Percentiles rank a stretch among this genome's conserved stretches.
Conservation (phyloP, 2,888 invertebrate genomes). For the Dolichopus griseipennis region DNA sequence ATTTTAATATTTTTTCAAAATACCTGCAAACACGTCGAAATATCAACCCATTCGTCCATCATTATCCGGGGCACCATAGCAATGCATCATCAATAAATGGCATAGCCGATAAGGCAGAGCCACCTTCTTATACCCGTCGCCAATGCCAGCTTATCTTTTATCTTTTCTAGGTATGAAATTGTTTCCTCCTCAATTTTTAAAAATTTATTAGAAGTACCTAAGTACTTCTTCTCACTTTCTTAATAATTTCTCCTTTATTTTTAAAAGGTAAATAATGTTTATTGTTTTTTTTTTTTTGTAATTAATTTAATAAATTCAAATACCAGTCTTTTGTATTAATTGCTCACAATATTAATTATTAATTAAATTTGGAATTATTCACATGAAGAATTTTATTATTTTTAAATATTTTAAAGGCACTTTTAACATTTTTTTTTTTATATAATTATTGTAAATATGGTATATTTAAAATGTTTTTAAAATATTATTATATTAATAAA, state of each 20-base stretch:
- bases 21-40: conserved; percentile 81
- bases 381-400: not conserved
- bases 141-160: conserved; percentile 39
- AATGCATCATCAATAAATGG: conserved; percentile 94
- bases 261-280: not conserved
- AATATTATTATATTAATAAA: not conserved
- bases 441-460: conserved; percentile 8
- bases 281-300: too few species aligned
- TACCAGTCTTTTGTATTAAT: conserved; percentile 9
- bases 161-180: not conserved
- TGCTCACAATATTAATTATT: too few species aligned
- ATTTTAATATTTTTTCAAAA: too few species aligned
- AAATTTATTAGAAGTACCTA: not conserved
- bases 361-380: conserved; percentile 8
- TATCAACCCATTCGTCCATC: conserved; percentile 90
- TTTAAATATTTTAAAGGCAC: conserved; percentile 7
- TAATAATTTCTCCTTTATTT: conserved; percentile 1
- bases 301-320: conserved; percentile 10
- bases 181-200: not conserved
- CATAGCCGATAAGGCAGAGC: conserved; percentile 61
- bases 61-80: conserved; percentile 89
- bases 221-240: conserved; percentile 4
- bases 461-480: not conserved
- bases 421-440: conserved; percentile 12
- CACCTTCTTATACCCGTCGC: conserved; percentile 42